Evolutionary conservation across 2,113 vertebrate genomes (phyloP).

Genomic region (Myiozetetes cayanensis): DNA sequence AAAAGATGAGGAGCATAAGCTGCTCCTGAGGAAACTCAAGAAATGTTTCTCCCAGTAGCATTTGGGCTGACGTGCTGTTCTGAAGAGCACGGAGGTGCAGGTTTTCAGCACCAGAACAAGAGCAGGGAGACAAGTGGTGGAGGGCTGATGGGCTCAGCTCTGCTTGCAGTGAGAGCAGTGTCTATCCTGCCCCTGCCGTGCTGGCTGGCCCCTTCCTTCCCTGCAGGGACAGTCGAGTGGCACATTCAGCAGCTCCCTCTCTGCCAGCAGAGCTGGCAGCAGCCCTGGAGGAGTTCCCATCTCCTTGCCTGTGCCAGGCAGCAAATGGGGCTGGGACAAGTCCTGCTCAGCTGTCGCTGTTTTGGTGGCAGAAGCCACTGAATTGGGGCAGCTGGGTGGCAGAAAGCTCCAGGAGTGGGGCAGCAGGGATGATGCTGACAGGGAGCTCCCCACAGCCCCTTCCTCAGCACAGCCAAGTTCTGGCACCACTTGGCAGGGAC

Average conservation of each 20-base stretch:
- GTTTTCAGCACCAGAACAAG: not conserved
- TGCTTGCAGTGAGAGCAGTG: not conserved
- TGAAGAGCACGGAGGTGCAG: not conserved
- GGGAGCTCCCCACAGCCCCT: not conserved
- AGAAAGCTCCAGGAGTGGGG: not conserved
- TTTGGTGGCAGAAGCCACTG: not conserved
- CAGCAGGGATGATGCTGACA: not conserved
- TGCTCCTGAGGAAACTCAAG: not conserved
- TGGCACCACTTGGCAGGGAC: not conserved
- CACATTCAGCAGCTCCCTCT: not conserved
- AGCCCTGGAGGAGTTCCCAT: not conserved
- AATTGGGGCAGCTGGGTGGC: not conserved
- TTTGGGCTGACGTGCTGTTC: not conserved
- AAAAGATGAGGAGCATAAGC: not conserved
- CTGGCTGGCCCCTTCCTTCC: not conserved
- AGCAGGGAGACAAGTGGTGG: not conserved
- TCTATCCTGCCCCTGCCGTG: not conserved
- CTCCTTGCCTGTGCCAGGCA: not conserved
- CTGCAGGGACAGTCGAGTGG: not conserved
- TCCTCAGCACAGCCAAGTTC: not conserved
- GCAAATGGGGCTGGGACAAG: not conserved
- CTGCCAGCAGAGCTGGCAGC: not conserved
- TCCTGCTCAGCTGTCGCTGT: fast-evolving
- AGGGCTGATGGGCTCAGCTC: not conserved
- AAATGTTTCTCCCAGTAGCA: not conserved